phyloP scores from a whole-genome alignment of 2,888 invertebrate species.

The Ochropacha duplaris region DNA sequence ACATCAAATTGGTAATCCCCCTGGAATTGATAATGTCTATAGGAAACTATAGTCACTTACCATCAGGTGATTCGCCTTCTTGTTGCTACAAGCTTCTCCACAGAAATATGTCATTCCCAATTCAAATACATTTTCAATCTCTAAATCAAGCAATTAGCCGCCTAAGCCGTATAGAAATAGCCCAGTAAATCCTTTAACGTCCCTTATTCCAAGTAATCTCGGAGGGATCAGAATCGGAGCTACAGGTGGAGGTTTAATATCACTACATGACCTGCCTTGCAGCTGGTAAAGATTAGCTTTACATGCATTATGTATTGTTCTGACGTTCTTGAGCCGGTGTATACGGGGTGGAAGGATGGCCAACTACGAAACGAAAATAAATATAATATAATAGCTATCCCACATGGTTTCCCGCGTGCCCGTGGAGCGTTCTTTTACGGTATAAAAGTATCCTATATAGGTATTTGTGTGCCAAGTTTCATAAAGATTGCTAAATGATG shows the following conservation, averaged over 20 bases:
- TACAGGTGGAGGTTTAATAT: conserved; percentile 22
- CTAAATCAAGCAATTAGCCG: neutral
- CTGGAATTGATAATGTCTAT: too few species aligned
- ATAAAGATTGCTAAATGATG: too few species aligned
- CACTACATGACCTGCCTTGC: conserved; percentile 16
- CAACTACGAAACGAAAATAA: neutral
- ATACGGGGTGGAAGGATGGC: neutral
- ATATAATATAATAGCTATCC: neutral
- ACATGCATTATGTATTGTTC: conserved; percentile 37
- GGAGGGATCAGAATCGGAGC: conserved; percentile 1
- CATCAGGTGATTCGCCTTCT: too few species aligned
- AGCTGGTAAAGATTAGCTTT: conserved; percentile 28
- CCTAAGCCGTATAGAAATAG: neutral
- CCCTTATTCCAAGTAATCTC: conserved; percentile 1
- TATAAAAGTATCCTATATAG: too few species aligned
- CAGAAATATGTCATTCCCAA: neutral
- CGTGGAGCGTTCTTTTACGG: too few species aligned
- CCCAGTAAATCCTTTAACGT: neutral
- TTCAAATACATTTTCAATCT: neutral
- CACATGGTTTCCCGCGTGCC: too few species aligned
- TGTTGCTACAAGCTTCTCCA: too few species aligned
- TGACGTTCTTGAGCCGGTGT: neutral
- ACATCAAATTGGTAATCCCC: too few species aligned
- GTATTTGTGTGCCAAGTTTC: too few species aligned
- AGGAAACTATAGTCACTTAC: too few species aligned